phyloP scores from a whole-genome alignment of 2,888 invertebrate species.

The Arrhopalites spinosus region DNA sequence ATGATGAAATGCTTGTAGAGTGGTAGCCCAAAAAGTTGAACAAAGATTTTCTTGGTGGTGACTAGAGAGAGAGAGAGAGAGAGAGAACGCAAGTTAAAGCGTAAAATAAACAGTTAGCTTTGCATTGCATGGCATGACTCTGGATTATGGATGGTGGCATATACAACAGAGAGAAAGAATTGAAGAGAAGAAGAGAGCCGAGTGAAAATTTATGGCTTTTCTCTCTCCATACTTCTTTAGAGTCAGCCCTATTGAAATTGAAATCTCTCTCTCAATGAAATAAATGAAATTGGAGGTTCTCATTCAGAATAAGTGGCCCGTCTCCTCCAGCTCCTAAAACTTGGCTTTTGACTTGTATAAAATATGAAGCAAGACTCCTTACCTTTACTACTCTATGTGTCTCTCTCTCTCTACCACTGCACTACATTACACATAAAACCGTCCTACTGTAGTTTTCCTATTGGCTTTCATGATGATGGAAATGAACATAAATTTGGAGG shows the following conservation, averaged over 20 bases:
- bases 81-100: not conserved
- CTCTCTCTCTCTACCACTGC: not conserved
- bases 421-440: not conserved
- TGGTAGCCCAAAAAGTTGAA: not conserved
- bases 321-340: not conserved
- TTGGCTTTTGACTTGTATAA: not conserved
- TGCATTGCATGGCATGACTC: not conserved
- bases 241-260: constrained; percentile 25
- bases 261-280: constrained; percentile 31
- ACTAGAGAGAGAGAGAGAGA: not conserved
- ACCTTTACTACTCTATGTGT: not conserved
- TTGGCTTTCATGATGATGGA: too few species aligned
- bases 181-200: not conserved
- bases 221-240: constrained; percentile 13
- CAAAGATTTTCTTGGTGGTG: not conserved
- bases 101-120: not conserved
- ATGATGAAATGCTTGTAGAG: too few species aligned
- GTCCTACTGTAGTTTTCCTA: too few species aligned
- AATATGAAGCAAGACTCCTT: not conserved
- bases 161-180: not conserved
- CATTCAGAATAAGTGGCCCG: constrained; percentile 26
- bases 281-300: constrained; percentile 34
- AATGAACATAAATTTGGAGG: too few species aligned
- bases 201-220: constrained; percentile 24
- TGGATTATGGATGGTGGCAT: not conserved